Evolutionary conservation across 2,113 vertebrate genomes (phyloP).

Genomic region (Pionites leucogaster): DNA sequence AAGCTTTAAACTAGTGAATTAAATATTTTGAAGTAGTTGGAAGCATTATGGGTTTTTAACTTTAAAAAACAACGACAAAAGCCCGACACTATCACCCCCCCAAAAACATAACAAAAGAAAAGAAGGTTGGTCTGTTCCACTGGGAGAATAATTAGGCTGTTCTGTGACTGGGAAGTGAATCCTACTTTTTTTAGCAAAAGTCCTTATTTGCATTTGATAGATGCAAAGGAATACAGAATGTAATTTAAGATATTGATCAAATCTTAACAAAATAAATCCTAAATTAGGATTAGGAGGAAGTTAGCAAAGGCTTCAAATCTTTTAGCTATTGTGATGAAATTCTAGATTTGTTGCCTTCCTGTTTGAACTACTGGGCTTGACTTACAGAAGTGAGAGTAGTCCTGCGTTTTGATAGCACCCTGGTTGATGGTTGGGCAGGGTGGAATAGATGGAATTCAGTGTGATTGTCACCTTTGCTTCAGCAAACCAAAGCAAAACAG

Average conservation of each 20-base stretch:
- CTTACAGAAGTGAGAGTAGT: neutral
- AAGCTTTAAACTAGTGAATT: neutral
- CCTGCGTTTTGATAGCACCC: rapidly evolving
- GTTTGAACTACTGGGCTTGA: neutral
- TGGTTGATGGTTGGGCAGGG: neutral
- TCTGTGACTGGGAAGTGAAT: neutral
- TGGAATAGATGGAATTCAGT: neutral
- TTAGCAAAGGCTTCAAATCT: neutral
- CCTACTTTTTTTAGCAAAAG: neutral
- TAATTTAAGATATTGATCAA: neutral
- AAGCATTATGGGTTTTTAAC: neutral
- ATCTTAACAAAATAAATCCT: neutral
- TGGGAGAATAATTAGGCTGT: neutral
- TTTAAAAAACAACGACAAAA: neutral
- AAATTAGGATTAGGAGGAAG: neutral
- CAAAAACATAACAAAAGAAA: neutral
- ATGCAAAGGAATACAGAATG: neutral
- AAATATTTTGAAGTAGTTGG: neutral
- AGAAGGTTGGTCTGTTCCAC: neutral
- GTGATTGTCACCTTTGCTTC: neutral
- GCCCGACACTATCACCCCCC: rapidly evolving
- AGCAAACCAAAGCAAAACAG: neutral
- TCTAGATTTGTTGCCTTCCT: neutral
- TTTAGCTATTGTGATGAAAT: neutral
- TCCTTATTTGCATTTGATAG: neutral